Evolutionary conservation across 2,797 vertebrate species (phyloP).

Genomic region (Phyllotis vaccarum): DNA sequence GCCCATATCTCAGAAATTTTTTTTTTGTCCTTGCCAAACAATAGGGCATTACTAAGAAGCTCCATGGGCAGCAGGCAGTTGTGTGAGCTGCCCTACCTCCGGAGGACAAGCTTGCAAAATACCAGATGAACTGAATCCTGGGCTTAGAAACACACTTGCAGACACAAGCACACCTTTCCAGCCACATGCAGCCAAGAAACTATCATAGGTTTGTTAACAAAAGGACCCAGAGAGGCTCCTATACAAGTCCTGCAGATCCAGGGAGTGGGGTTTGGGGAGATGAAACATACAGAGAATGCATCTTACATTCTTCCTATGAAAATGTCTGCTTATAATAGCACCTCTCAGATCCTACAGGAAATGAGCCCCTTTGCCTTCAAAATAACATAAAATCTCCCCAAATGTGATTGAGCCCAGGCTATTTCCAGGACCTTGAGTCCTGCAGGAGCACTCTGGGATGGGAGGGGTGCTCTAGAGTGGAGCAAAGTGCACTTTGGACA

Average conservation of each 20-base stretch:
- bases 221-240: not conserved
- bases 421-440: conserved; percentile 69
- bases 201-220: conserved; percentile 10
- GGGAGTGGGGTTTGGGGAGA: conserved; percentile 7
- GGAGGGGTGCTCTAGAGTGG: not conserved
- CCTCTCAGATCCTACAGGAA: conserved; percentile 69
- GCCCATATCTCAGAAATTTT: not conserved
- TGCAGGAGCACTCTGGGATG: conserved; percentile 50
- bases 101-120: not conserved
- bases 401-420: conserved; percentile 64
- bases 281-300: conserved; percentile 12
- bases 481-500: not conserved
- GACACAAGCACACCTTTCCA: not conserved
- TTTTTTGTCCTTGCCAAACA: not conserved
- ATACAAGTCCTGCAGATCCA: conserved; percentile 11
- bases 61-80: not conserved
- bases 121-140: not conserved
- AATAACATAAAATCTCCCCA: conserved; percentile 43
- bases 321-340: conserved; percentile 65
- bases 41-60: not conserved
- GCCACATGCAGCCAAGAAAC: not conserved
- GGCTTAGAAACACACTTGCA: not conserved
- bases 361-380: not conserved
- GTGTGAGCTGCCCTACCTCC: not conserved
- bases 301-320: conserved; percentile 55